Base-by-base conservation (phyloP, 2,888 invertebrate genomes). In the Brenthis hecate region DNA sequence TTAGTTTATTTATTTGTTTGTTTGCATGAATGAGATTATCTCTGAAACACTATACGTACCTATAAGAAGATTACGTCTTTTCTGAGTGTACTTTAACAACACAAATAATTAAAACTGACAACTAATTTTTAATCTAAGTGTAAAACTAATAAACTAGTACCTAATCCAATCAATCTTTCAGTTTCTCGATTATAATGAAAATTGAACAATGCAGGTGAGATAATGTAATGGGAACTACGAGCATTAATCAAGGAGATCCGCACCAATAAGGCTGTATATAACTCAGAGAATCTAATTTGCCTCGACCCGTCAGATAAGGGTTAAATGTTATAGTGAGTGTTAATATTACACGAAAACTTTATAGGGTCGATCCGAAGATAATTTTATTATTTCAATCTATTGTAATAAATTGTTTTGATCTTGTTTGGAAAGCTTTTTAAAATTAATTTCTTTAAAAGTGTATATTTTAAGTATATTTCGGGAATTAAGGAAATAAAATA, bases 201-300 rank as follows among this genome's bases (percentile, higher is more conserved):
- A 57, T 68, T 68, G 65, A 69, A 50, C 68, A 69, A 57, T 65
- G 66, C 72, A 71, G 71, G 71, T 72, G 66, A 72, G 72, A 71
- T 68, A 74, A 73, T 63, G 67, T 69, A 72, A 71, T 72, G 68
- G 69, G 71, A 74, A 66, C 73, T 72, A 68, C 65, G 65, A 55
- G 70, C 76, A 76, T 77, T 77, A 77, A 76, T 76, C 76, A 77
- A 76, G 74, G 63, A 73, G 73, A 76, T 75, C 74, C 70, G 65
- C 71, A 66, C 77, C 76, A 77, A 77, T 77, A 76, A 77, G 73
- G 76, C 69, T 74, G 74, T 76, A 74, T 75, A 76, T 77, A 77
- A 74, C 76, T 76, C 76, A 74, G 73, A 47, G 70, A 77, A 77
- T 76, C 76, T 77, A 77, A 77, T 77, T 76, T 76, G 72, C 74